Evolutionary conservation across 2,113 vertebrate genomes (phyloP).

Genomic region (Sinosuthora webbiana): DNA sequence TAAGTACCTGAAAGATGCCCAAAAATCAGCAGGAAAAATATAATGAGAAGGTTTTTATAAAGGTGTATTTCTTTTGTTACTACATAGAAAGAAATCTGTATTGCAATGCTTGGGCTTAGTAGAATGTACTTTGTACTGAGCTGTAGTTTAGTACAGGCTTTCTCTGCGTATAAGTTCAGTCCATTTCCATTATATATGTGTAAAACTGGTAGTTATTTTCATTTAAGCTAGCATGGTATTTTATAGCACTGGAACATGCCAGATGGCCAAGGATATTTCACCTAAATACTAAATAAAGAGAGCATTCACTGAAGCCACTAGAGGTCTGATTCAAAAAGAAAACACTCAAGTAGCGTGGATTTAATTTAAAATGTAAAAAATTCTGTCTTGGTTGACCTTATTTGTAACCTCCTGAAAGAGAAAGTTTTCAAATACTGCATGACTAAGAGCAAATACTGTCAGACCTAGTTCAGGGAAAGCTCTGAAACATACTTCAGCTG

Average conservation of each 20-base stretch:
- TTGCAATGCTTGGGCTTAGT: background rate
- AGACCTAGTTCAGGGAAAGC: background rate
- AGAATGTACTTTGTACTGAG: background rate
- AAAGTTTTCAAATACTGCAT: background rate
- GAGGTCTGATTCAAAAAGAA: background rate
- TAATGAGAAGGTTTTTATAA: background rate
- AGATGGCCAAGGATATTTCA: background rate
- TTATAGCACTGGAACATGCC: background rate
- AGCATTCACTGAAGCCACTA: background rate
- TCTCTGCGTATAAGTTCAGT: background rate
- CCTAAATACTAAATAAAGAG: background rate
- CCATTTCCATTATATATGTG: background rate
- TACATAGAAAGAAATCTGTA: background rate
- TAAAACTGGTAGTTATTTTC: background rate
- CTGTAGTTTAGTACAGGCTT: background rate
- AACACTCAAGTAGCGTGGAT: background rate
- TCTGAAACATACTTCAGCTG: background rate
- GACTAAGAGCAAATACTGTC: conserved; percentile 3
- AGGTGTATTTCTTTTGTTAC: background rate
- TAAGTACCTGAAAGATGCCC: background rate
- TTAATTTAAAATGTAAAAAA: background rate
- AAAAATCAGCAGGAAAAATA: background rate
- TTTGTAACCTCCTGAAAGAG: background rate
- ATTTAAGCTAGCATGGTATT: background rate
- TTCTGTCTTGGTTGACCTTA: background rate